These are phyloP conservation scores for Scortum barcoo DNA, from an alignment of 2,113 vertebrate genomes.

Conservation along the genomic window DNA sequence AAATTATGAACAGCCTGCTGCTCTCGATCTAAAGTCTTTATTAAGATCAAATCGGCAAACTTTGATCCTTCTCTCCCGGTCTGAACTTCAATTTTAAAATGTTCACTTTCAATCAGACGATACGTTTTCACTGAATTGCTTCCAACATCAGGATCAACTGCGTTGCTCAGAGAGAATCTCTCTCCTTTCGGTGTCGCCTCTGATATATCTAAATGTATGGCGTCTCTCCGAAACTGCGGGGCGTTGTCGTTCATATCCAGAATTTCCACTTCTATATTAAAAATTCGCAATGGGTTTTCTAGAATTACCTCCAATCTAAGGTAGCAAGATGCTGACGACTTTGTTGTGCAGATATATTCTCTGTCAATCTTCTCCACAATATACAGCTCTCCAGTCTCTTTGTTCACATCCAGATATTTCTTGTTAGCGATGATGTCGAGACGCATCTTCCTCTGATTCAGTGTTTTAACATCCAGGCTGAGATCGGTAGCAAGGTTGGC, in stretches of 20 bases:
- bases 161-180: conserved; percentile 79
- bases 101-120: conserved; percentile 61
- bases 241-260: conserved; percentile 81
- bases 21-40: conserved; percentile 63
- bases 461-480: conserved; percentile 71
- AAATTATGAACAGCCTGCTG: conserved; percentile 63
- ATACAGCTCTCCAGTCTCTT: conserved; percentile 85
- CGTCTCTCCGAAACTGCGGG: conserved; percentile 79
- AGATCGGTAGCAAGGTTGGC: conserved; percentile 84
- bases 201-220: conserved; percentile 79
- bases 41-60: conserved; percentile 57
- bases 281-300: conserved; percentile 80
- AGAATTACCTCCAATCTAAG: conserved; percentile 83
- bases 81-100: conserved; percentile 65
- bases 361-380: conserved; percentile 83
- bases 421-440: conserved; percentile 66
- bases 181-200: conserved; percentile 64
- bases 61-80: conserved; percentile 63
- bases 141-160: conserved; percentile 78
- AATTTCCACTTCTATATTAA: conserved; percentile 82
- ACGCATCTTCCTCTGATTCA: conserved; percentile 73
- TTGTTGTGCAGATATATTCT: conserved; percentile 74
- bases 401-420: conserved; percentile 86
- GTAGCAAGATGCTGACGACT: conserved; percentile 58
- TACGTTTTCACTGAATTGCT: conserved; percentile 70